Percentiles rank a stretch among this genome's conserved stretches.
phyloP scores from a whole-genome alignment of 2,888 invertebrate genomes.

The Ametastegia equiseti region DNA sequence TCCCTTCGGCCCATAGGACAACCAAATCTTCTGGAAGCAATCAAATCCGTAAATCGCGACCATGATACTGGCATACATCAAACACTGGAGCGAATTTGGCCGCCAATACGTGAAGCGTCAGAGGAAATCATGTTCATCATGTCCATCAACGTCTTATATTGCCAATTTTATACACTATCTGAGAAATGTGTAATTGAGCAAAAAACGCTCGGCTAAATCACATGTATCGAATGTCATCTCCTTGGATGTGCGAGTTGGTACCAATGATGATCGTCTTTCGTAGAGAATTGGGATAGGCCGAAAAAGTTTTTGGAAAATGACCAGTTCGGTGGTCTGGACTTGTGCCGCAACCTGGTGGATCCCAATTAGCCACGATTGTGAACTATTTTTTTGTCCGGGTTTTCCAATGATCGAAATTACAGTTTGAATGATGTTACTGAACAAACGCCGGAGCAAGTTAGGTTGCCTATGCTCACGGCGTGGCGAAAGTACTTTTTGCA shows the following conservation, averaged over 20 bases:
- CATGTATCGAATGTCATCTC: conserved; percentile 81
- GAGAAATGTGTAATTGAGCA: conserved; percentile 51
- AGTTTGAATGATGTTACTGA: too few species aligned
- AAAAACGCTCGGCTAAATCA: conserved; percentile 64
- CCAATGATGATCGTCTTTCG: conserved; percentile 84
- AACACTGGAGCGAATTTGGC: too few species aligned
- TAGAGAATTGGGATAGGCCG: conserved; percentile 79
- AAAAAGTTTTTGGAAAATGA: conserved; percentile 83
- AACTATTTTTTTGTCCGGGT: conserved; percentile 80
- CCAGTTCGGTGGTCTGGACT: conserved; percentile 85
- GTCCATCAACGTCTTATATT: too few species aligned
- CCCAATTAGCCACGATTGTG: conserved; percentile 85
- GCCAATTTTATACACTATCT: conserved; percentile 82
- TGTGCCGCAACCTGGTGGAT: conserved; percentile 91
- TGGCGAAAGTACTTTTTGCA: too few species aligned
- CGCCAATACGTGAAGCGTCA: too few species aligned
- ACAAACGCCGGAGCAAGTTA: too few species aligned
- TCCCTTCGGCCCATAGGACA: conserved; percentile 83
- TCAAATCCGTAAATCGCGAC: conserved; percentile 87
- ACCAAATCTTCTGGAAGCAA: conserved; percentile 83
- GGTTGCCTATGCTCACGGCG: too few species aligned
- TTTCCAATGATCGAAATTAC: conserved; percentile 55
- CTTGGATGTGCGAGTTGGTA: conserved; percentile 83
- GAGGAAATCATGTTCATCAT: too few species aligned
- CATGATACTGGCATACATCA: conserved; percentile 88